Conservation (phyloP, 1,140 invertebrate genomes). For the Centruroides vittatus region DNA sequence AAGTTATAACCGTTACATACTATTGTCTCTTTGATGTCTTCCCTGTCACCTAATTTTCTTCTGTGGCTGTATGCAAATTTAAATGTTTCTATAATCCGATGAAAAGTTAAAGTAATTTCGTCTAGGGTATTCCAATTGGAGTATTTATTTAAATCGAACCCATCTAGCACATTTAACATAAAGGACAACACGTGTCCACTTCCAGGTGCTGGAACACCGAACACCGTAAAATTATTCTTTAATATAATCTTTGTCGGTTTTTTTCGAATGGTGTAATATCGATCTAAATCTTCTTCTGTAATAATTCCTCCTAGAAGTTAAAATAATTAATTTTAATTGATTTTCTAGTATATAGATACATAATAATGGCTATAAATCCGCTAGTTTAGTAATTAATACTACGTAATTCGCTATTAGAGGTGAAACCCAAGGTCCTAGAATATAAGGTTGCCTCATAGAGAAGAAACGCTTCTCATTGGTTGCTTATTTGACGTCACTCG, state of each 20-base stretch:
- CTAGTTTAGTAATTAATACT: too few species aligned
- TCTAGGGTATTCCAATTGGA: too few species aligned
- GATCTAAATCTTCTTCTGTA: slow-evolving; percentile 21
- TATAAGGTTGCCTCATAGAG: too few species aligned
- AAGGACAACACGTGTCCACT: slow-evolving; percentile 63
- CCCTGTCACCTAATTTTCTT: slow-evolving; percentile 32
- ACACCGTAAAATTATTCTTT: slow-evolving; percentile 5
- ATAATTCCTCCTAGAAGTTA: slow-evolving; percentile 22
- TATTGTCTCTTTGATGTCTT: too few species aligned
- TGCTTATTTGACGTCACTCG: too few species aligned
- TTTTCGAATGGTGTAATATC: slow-evolving; percentile 15
- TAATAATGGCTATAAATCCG: too few species aligned
- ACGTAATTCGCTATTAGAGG: too few species aligned
- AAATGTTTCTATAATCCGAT: slow-evolving; percentile 35
- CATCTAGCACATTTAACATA: slow-evolving; percentile 66
- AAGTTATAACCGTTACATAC: too few species aligned
- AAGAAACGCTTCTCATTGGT: too few species aligned
- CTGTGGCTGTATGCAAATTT: slow-evolving; percentile 39
- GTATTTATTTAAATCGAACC: slow-evolving; percentile 29
- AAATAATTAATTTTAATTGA: too few species aligned
- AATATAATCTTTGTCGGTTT: background rate
- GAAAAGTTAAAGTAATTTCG: slow-evolving; percentile 5
- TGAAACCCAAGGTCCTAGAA: too few species aligned
- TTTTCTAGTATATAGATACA: too few species aligned
- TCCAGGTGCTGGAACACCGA: slow-evolving; percentile 38